phyloP scores from a whole-genome alignment of 1,140 invertebrate species.

The Lepidotrigona ventralis region DNA sequence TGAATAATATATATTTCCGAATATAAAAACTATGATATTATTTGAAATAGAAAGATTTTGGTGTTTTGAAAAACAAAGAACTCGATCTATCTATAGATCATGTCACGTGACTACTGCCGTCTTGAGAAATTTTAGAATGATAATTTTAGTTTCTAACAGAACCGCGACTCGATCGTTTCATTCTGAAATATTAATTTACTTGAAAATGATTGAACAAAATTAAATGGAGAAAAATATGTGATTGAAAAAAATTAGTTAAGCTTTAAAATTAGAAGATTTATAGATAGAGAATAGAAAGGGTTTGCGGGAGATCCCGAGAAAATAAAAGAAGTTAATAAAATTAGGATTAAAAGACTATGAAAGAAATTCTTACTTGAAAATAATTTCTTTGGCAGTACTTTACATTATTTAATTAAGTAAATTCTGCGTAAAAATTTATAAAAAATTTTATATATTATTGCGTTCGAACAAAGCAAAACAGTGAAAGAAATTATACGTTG shows the following conservation, averaged over 20 bases:
- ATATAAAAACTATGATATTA: neutral
- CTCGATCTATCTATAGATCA: conserved; percentile 12
- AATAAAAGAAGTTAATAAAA: neutral
- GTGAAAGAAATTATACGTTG: neutral
- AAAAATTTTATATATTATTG: neutral
- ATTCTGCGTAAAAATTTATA: neutral
- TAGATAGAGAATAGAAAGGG: conserved; percentile 71
- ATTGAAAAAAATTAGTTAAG: neutral
- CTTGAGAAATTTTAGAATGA: conserved; percentile 67
- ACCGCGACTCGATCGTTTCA: neutral
- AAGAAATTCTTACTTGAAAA: neutral
- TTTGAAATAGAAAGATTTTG: neutral
- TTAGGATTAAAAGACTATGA: neutral
- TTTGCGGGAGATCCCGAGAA: conserved; percentile 62
- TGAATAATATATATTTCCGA: neutral
- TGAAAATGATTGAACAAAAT: neutral
- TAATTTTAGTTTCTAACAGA: conserved; percentile 74
- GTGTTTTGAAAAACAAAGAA: neutral
- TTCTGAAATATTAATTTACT: neutral
- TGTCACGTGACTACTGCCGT: conserved; percentile 22
- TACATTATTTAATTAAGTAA: neutral
- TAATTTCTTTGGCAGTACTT: neutral
- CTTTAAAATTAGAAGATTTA: conserved; percentile 15
- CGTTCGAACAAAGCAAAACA: neutral
- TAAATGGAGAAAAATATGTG: neutral